A percentile compares a stretch with the other conserved stretches of the same genome.
Conservation (phyloP, 1,140 invertebrate species). For the Spodoptera litura region DNA sequence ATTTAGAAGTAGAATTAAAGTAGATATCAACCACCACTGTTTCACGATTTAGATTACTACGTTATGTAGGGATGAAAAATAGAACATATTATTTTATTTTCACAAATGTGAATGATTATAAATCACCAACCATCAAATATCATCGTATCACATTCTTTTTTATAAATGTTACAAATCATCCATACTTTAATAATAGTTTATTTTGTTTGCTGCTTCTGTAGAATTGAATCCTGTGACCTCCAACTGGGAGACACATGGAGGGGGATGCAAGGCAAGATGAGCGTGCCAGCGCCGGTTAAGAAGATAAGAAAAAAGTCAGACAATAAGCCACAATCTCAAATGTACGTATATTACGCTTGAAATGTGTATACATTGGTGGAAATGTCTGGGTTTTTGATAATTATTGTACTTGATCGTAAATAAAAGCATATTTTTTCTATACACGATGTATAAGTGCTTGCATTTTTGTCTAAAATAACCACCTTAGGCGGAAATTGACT, state of each 20-base stretch:
- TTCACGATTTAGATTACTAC: constrained; percentile 37
- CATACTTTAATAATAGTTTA: constrained; percentile 68
- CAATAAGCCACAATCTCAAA: constrained; percentile 93
- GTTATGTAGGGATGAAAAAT: constrained; percentile 12
- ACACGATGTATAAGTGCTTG: constrained; percentile 8
- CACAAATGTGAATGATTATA: constrained; percentile 7
- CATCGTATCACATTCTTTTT: constrained; percentile 38
- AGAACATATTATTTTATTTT: constrained; percentile 32
- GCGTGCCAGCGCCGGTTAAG: constrained; percentile 90
- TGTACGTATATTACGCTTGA: constrained; percentile 87
- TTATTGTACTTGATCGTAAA: neutral
- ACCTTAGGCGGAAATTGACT: neutral
- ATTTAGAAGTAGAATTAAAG: constrained; percentile 33
- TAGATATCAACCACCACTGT: constrained; percentile 33
- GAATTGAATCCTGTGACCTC: constrained; percentile 93
- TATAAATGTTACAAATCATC: constrained; percentile 48
- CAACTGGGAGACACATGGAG: constrained; percentile 90
- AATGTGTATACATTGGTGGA: constrained; percentile 48
- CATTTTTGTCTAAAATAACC: constrained; percentile 3
- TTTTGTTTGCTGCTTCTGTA: constrained; percentile 86
- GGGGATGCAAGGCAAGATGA: constrained; percentile 93
- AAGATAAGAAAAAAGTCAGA: constrained; percentile 94
- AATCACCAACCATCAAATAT: constrained; percentile 40
- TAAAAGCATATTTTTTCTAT: constrained; percentile 11
- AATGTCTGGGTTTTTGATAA: constrained; percentile 39